Conservation (phyloP, 2,797 vertebrate genomes). For the Acestrorhynchus altus region DNA sequence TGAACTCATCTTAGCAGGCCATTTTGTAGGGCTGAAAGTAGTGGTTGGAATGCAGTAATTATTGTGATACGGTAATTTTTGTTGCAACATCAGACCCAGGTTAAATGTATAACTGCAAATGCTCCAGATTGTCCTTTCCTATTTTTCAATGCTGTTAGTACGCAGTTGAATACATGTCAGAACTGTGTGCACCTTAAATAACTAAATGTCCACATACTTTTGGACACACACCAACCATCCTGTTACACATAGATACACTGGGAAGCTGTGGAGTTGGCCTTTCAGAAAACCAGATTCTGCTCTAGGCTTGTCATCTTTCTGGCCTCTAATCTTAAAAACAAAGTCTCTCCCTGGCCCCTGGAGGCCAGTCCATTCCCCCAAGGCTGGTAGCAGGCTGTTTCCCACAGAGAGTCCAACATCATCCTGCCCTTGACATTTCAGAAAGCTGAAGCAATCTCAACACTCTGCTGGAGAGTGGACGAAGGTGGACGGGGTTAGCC, state of each 20-base stretch:
- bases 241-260: not conserved
- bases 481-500: conserved; percentile 6
- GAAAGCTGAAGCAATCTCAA: conserved; percentile 56
- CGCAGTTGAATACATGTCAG: no score
- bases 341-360: not conserved
- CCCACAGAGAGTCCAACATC: not conserved
- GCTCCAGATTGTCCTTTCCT: no score
- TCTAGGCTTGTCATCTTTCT: conserved; percentile 24
- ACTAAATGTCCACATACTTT: no score
- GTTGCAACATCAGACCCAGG: no score
- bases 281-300: conserved; percentile 24
- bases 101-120: no score
- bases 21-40: no score
- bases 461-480: not conserved
- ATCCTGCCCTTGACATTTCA: conserved; percentile 70
- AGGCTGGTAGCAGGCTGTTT: conserved; percentile 24
- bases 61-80: no score
- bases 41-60: no score
- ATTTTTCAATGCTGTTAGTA: no score
- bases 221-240: not conserved
- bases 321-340: conserved; percentile 31
- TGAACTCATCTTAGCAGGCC: no score
- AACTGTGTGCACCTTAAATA: not conserved
- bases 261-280: conserved; percentile 5
- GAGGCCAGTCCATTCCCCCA: conserved; percentile 32